Evolutionary conservation across 2,113 vertebrate species (phyloP).

Genomic region (Pelodiscus sinensis): DNA sequence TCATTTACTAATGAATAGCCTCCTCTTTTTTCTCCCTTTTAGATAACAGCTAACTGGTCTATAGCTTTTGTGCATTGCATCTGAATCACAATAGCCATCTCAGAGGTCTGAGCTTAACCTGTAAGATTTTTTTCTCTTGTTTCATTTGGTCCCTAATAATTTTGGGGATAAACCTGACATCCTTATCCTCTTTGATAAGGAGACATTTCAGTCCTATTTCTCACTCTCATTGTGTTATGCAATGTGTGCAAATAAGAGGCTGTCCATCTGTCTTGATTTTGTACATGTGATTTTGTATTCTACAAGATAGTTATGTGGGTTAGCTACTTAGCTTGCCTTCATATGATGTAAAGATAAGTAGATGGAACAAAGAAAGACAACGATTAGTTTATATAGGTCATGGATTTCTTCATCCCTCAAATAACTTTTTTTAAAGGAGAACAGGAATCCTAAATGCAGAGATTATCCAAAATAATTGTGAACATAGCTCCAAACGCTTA

Average conservation of each 20-base stretch:
- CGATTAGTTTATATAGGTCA: slow-evolving; percentile 56
- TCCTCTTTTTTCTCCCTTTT: not conserved
- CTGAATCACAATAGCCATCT: not conserved
- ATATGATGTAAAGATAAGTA: slow-evolving; percentile 31
- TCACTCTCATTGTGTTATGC: not conserved
- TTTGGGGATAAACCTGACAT: not conserved
- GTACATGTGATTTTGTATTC: slow-evolving; percentile 44
- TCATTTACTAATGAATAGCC: not conserved
- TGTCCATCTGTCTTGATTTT: slow-evolving; percentile 62
- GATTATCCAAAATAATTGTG: slow-evolving; percentile 60
- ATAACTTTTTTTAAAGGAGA: slow-evolving; percentile 54
- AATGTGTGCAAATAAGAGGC: slow-evolving; percentile 44
- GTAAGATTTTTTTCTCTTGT: not conserved
- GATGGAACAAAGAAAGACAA: slow-evolving; percentile 28
- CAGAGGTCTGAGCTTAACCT: not conserved
- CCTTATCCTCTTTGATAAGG: not conserved
- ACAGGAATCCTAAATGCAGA: slow-evolving; percentile 60
- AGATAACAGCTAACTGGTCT: not conserved
- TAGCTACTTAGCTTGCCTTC: slow-evolving; percentile 55
- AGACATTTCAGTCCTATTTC: slow-evolving; percentile 20
- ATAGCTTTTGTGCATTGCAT: not conserved
- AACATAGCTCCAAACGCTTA: slow-evolving; percentile 45
- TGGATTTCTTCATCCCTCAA: slow-evolving; percentile 53
- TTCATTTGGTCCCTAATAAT: not conserved
- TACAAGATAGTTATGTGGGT: slow-evolving; percentile 2